Evolutionary conservation across 1,140 invertebrate genomes (phyloP).

Genomic region (Pseudomyrmex concolor): DNA sequence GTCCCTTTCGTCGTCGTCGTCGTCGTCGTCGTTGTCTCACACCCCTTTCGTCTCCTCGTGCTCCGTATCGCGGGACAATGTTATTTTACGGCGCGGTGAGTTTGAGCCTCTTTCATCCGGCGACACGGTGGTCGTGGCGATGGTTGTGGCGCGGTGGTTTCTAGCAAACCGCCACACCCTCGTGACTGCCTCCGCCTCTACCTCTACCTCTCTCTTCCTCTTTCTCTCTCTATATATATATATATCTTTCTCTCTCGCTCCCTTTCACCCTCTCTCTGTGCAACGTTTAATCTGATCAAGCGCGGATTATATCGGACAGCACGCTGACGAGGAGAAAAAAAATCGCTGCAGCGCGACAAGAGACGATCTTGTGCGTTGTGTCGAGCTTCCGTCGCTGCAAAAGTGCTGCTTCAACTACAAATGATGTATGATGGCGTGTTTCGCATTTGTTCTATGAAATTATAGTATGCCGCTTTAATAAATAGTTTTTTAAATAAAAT

Average conservation of each 20-base stretch:
- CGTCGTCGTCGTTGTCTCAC: slow-evolving; percentile 1
- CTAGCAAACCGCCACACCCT: slow-evolving; percentile 69
- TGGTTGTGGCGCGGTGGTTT: slow-evolving; percentile 58
- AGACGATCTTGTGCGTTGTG: slow-evolving; percentile 51
- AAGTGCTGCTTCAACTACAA: slow-evolving; percentile 23
- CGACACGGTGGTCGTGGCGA: slow-evolving; percentile 72
- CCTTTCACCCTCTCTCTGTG: slow-evolving; percentile 64
- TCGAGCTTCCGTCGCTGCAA: slow-evolving; percentile 19
- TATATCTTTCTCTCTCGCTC: slow-evolving; percentile 2
- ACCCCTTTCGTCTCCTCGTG: slow-evolving; percentile 40
- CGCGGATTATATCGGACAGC: slow-evolving; percentile 83
- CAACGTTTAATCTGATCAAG: slow-evolving; percentile 85
- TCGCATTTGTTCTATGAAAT: slow-evolving; percentile 3
- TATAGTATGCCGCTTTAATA: not conserved
- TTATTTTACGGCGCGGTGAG: slow-evolving; percentile 85
- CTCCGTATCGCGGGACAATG: slow-evolving; percentile 81
- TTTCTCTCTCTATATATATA: not conserved
- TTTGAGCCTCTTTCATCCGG: slow-evolving; percentile 85
- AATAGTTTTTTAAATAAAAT: no score
- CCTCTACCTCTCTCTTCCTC: slow-evolving; percentile 49
- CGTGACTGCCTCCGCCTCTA: slow-evolving; percentile 58
- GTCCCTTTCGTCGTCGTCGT: slow-evolving; percentile 21
- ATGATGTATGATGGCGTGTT: not conserved
- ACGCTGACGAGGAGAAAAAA: slow-evolving; percentile 70
- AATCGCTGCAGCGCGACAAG: slow-evolving; percentile 57